phyloP scores from a whole-genome alignment of 2,113 vertebrate genomes.

The Phalacrocorax pelagicus region DNA sequence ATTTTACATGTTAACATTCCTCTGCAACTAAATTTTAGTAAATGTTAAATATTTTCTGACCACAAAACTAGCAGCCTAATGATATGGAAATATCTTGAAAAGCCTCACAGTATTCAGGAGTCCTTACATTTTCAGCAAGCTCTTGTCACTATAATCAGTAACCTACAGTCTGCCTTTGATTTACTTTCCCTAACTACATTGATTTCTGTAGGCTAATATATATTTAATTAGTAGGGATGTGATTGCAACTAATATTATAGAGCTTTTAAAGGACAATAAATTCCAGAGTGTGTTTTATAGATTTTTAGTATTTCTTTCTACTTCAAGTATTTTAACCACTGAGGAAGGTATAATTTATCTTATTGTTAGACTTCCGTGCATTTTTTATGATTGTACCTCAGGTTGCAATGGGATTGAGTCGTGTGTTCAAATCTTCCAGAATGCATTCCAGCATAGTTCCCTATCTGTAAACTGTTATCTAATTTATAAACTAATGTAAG shows the following conservation, averaged over 20 bases:
- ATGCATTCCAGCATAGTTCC: not conserved
- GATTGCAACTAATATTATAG: conserved; percentile 24
- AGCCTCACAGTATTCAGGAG: not conserved
- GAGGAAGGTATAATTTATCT: conserved; percentile 6
- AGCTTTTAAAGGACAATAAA: conserved; percentile 50
- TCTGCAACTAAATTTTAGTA: conserved; percentile 54
- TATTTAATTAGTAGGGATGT: conserved; percentile 59
- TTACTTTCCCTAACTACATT: conserved; percentile 30
- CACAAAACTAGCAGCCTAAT: not conserved
- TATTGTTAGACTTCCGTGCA: not conserved
- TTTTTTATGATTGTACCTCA: not conserved
- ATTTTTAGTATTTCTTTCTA: conserved; percentile 19
- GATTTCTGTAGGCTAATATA: conserved; percentile 50
- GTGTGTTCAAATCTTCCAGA: not conserved
- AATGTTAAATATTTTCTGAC: conserved; percentile 47
- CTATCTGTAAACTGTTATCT: not conserved
- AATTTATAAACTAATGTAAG: not conserved
- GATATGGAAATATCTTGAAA: conserved; percentile 18
- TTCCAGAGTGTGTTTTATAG: conserved; percentile 7
- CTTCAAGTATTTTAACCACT: conserved; percentile 12
- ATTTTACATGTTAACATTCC: conserved; percentile 30
- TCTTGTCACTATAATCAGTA: not conserved
- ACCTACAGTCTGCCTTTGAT: conserved; percentile 33
- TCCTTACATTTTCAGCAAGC: not conserved
- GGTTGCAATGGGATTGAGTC: not conserved